Percentiles rank a stretch among this genome's conserved stretches.
These are phyloP conservation scores for Toxotes jaculatrix DNA, from an alignment of 2,113 vertebrate species.

Conservation along the genomic window DNA sequence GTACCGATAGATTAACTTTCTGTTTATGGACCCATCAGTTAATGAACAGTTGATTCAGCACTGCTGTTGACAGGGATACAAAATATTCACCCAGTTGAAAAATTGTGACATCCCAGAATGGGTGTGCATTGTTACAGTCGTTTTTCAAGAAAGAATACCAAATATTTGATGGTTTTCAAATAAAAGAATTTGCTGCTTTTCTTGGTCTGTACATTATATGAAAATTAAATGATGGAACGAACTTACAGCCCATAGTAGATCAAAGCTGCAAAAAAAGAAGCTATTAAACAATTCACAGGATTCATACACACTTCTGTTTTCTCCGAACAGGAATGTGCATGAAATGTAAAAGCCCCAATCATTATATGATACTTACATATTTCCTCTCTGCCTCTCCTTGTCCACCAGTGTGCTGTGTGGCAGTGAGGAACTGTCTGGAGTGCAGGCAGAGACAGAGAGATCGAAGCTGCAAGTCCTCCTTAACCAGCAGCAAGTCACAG, in stretches of 20 bases:
- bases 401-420: constrained; percentile 94
- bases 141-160: background rate
- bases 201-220: background rate
- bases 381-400: background rate
- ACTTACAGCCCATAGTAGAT: background rate
- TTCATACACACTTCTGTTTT: background rate
- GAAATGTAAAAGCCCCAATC: background rate
- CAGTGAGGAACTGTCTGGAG: constrained; percentile 97
- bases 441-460: constrained; percentile 96
- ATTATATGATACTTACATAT: constrained; percentile 34
- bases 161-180: background rate
- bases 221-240: background rate
- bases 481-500: constrained; percentile 91
- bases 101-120: background rate
- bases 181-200: background rate
- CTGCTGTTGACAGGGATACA: background rate
- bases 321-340: background rate
- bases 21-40: background rate
- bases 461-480: constrained; percentile 89
- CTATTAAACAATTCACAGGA: background rate
- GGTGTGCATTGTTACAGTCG: background rate
- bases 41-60: background rate
- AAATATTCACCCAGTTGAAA: background rate
- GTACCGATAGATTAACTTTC: background rate
- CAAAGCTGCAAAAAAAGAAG: background rate